Percentiles rank a stretch among this genome's conserved stretches.
These are phyloP conservation scores for Zeus faber DNA, from an alignment of 2,113 vertebrate species.

Conservation along the genomic window DNA sequence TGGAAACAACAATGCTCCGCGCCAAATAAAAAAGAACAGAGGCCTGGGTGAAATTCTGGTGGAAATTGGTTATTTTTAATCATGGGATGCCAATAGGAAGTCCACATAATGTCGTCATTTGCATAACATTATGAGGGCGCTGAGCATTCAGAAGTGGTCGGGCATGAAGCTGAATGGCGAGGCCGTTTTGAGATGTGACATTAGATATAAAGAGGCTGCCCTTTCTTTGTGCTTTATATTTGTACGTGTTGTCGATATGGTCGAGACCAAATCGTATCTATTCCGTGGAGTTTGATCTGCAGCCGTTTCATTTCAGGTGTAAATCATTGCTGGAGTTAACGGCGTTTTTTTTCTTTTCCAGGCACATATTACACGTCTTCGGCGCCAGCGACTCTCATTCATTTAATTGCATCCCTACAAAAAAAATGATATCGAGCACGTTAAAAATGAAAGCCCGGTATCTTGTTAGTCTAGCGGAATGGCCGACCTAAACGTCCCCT, in stretches of 20 bases:
- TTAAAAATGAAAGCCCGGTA: no score
- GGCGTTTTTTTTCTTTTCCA: no score
- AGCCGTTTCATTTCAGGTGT: no score
- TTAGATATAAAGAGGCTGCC: conserved; percentile 49
- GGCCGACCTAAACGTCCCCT: background rate
- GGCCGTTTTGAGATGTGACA: conserved; percentile 38
- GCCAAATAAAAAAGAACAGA: conserved; percentile 59
- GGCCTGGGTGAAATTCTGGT: conserved; percentile 25
- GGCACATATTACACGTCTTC: no score
- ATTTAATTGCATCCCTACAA: background rate
- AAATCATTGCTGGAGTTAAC: no score
- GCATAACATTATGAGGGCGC: conserved; percentile 56
- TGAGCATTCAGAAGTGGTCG: conserved; percentile 49
- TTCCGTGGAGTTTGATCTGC: no score
- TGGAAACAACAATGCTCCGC: conserved; percentile 72
- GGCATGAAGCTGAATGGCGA: conserved; percentile 58
- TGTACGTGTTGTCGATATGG: no score
- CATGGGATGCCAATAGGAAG: conserved; percentile 50
- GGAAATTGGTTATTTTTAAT: conserved; percentile 64
- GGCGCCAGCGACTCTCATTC: no score
- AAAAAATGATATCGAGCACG: background rate
- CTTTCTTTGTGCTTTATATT: conserved; percentile 7
- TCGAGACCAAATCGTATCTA: no score
- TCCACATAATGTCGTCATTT: conserved; percentile 63
- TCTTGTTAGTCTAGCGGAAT: conserved; percentile 3